Conservation (phyloP, 2,797 vertebrate species). For the Harpagifer antarcticus region DNA sequence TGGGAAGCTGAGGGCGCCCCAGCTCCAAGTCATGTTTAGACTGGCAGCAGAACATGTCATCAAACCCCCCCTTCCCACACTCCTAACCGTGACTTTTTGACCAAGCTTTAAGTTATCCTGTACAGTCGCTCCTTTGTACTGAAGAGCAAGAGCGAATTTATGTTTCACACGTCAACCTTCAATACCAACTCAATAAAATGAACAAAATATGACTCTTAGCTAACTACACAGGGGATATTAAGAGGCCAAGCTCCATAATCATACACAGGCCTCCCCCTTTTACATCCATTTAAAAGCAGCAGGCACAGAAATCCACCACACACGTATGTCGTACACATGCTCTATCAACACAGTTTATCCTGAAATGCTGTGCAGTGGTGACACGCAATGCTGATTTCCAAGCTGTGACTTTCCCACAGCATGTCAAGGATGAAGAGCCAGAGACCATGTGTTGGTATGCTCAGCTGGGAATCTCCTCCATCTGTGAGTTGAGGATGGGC, state of each 20-base stretch:
- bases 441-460: slow-evolving; percentile 61
- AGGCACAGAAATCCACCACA: slow-evolving; percentile 37
- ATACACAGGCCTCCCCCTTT: slow-evolving; percentile 13
- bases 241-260: slow-evolving; percentile 29
- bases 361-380: slow-evolving; percentile 23
- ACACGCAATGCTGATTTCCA: slow-evolving; percentile 42
- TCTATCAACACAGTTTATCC: slow-evolving; percentile 40
- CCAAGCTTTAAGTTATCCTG: slow-evolving; percentile 52
- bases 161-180: slow-evolving; percentile 44
- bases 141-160: slow-evolving; percentile 37
- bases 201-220: slow-evolving; percentile 17
- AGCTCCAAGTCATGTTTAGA: slow-evolving; percentile 81
- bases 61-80: slow-evolving; percentile 67
- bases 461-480: slow-evolving; percentile 64
- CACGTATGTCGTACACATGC: slow-evolving; percentile 15
- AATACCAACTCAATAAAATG: slow-evolving; percentile 38
- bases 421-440: slow-evolving; percentile 61
- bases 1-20: slow-evolving; percentile 66
- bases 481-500: slow-evolving; percentile 57
- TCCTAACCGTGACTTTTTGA: slow-evolving; percentile 54
- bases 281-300: slow-evolving; percentile 26
- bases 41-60: slow-evolving; percentile 79
- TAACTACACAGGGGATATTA: slow-evolving; percentile 21
- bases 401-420: slow-evolving; percentile 63
- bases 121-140: slow-evolving; percentile 58